Evolutionary conservation across 2,888 invertebrate genomes (phyloP), one percentile per base, ranked within the genome.

Genomic region (Syritta pipiens): DNA sequence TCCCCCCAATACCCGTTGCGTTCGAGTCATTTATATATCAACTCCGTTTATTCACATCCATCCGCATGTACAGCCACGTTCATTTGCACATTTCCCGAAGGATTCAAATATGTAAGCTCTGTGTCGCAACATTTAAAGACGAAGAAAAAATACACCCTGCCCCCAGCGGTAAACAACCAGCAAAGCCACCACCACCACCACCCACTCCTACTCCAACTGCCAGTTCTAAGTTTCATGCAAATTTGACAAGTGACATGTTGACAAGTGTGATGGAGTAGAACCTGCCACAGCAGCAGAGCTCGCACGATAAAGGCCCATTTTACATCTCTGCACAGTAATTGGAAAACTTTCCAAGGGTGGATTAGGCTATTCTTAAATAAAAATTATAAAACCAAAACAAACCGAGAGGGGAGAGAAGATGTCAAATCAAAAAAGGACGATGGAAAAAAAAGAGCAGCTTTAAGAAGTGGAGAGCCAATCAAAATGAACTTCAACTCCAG

Each of bases 211-310:
- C n/a, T n/a, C n/a, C n/a, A n/a, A n/a, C n/a, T n/a, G n/a, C 46
- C 72, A 42, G 55, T 75, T 76, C 55, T 51, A 51, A 69, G 63
- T 55, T 69, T 81, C 69, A 85, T 85, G 85, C 81, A 85, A 86
- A 86, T 86, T 84, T 83, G 84, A 85, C 84, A 84, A 85, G 82
- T 84, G 86, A 84, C 84, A 85, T 85, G 85, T 84, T 87, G 86
- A 85, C 86, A 87, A 84, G 84, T 83, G 83, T 84, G 85, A 86
- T 84, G 84, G 83, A 85, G 84, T 82, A 83, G 72, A 82, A 82
- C 81, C 79, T 74, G 82, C 82, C 75, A 82, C 81, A 55, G 82
- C 82, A 72, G 82, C 81, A 55, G 22, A 59, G 40, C 72, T 67
- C 60, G 83, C 69, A 65, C 82, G 81, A 82, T 81, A 81, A 82